phyloP scores from a whole-genome alignment of 2,888 invertebrate genomes.

The Callinectes sapidus region DNA sequence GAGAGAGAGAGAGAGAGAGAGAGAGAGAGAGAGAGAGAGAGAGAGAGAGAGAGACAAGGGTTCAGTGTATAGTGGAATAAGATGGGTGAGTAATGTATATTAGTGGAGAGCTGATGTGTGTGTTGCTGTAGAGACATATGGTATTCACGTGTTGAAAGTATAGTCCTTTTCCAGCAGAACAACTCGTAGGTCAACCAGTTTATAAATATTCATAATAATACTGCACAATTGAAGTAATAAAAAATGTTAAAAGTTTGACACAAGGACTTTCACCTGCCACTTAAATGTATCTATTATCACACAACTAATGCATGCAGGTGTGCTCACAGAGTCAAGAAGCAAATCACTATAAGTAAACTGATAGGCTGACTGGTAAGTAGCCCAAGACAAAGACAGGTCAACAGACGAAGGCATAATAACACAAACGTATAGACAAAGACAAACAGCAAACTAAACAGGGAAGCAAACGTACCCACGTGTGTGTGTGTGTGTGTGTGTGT shows the following conservation, averaged over 20 bases:
- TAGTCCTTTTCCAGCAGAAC: not conserved
- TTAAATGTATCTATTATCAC: not conserved
- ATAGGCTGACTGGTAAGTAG: slow-evolving; percentile 18
- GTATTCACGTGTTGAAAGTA: not conserved
- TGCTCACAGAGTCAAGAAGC: not conserved
- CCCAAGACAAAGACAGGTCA: not conserved
- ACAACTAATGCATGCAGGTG: not conserved
- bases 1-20: slow-evolving; percentile 47
- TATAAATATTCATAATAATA: not conserved
- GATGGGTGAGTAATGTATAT: not conserved
- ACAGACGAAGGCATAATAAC: not conserved
- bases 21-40: slow-evolving; percentile 1
- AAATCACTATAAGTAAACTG: not conserved
- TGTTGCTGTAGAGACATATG: not conserved
- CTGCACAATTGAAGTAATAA: not conserved
- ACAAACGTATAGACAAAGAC: not conserved
- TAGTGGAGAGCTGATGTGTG: not conserved
- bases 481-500: slow-evolving; percentile 23
- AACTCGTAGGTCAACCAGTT: not conserved
- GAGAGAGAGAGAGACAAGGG: not conserved
- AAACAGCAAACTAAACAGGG: not conserved
- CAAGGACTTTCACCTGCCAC: not conserved
- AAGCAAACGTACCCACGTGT: slow-evolving; percentile 23
- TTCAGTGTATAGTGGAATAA: not conserved
- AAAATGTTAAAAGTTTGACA: no score